Conservation (phyloP, 2,113 vertebrate genomes). For the Pardalotus punctatus region DNA sequence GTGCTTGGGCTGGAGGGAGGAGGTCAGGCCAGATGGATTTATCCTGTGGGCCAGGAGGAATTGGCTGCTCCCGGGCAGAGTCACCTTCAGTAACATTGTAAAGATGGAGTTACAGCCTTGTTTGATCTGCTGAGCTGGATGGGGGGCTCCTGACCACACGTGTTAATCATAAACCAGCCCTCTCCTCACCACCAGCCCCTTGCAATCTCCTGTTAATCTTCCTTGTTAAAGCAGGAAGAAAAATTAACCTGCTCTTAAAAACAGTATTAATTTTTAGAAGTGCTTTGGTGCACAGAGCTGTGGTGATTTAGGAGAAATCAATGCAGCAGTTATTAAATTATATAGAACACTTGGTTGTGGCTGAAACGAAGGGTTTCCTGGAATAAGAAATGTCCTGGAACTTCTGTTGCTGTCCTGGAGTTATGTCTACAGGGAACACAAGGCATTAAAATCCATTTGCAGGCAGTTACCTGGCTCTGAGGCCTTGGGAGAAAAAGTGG, state of each 20-base stretch:
- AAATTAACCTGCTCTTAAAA: conserved; percentile 18
- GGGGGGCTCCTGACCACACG: not conserved
- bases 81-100: not conserved
- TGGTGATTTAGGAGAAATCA: conserved; percentile 49
- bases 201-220: not conserved
- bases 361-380: conserved; percentile 46
- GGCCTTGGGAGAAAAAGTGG: not conserved
- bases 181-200: not conserved
- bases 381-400: conserved; percentile 34
- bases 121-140: not conserved
- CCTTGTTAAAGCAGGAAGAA: not conserved
- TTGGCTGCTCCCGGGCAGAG: not conserved
- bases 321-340: conserved; percentile 45
- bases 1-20: not conserved
- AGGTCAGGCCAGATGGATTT: not conserved
- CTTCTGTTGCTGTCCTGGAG: not conserved
- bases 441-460: not conserved
- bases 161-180: conserved; percentile 24
- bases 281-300: not conserved
- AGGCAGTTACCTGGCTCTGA: not conserved
- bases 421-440: not conserved
- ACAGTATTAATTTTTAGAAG: conserved; percentile 12
- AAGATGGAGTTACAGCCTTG: not conserved
- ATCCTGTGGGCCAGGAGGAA: not conserved
- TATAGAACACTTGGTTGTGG: not conserved